These are phyloP conservation scores for Parascotia fuliginaria DNA, from an alignment of 2,888 invertebrate genomes.

Conservation along the genomic window DNA sequence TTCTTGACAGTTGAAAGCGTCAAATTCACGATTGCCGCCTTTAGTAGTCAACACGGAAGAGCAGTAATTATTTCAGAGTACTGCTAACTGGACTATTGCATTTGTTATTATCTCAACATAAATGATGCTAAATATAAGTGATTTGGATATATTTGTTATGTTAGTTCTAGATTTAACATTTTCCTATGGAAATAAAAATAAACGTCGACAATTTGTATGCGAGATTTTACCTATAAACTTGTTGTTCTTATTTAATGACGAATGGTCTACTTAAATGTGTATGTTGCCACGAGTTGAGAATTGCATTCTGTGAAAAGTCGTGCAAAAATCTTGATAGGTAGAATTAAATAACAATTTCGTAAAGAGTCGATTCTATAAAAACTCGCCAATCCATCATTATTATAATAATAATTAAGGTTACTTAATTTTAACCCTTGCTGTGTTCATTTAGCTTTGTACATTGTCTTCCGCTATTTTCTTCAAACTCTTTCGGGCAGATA, in stretches of 20 bases:
- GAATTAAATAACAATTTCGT: background rate
- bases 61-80: slow-evolving; percentile 24
- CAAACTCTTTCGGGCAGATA: slow-evolving; percentile 11
- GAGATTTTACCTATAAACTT: slow-evolving; percentile 33
- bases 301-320: background rate
- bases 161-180: slow-evolving; percentile 64
- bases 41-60: slow-evolving; percentile 14
- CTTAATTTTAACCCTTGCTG: slow-evolving; percentile 27
- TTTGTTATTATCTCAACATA: slow-evolving; percentile 31
- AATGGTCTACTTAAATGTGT: slow-evolving; percentile 20
- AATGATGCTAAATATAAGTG: slow-evolving; percentile 22
- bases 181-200: slow-evolving; percentile 68
- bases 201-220: slow-evolving; percentile 40
- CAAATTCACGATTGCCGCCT: background rate
- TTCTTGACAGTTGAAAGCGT: slow-evolving; percentile 1
- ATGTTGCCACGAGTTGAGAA: background rate
- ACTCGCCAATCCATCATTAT: slow-evolving; percentile 15
- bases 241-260: slow-evolving; percentile 29
- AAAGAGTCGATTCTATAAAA: background rate
- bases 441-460: slow-evolving; percentile 32
- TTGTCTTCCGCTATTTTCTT: slow-evolving; percentile 19
- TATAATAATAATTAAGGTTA: slow-evolving; percentile 31
- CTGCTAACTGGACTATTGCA: slow-evolving; percentile 38
- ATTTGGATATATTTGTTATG: slow-evolving; percentile 54
- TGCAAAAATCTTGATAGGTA: background rate